A percentile compares a stretch with the other conserved stretches of the same genome.
phyloP scores from a whole-genome alignment of 2,888 invertebrate species.

The Rosalia funebris region DNA sequence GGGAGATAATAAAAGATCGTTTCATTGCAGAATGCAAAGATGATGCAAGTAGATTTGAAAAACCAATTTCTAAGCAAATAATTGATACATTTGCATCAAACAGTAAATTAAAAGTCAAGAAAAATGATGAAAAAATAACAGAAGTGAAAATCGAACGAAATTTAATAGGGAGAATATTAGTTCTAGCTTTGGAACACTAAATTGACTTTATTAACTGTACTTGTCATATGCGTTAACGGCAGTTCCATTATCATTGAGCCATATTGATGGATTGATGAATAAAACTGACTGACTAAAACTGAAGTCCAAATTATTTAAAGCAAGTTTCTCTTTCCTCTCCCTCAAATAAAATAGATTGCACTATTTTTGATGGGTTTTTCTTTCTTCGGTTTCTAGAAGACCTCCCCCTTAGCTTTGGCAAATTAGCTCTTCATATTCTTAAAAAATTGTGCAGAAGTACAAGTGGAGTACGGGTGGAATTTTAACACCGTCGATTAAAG shows the following conservation, averaged over 20 bases:
- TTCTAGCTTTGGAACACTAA: constrained; percentile 26
- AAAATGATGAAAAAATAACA: background rate
- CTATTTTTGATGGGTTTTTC: constrained; percentile 29
- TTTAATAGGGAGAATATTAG: constrained; percentile 28
- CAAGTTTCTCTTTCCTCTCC: constrained; percentile 1
- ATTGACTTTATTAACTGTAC: constrained; percentile 26
- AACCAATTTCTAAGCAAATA: background rate
- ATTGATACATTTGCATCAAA: background rate
- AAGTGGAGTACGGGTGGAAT: too few relatives aligned
- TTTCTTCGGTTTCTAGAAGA: constrained; percentile 22
- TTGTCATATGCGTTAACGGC: constrained; percentile 27
- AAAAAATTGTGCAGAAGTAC: constrained; percentile 29
- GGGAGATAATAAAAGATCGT: background rate
- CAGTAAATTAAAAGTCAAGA: background rate
- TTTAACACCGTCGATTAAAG: too few relatives aligned
- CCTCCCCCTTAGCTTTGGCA: constrained; percentile 19
- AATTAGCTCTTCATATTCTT: constrained; percentile 21
- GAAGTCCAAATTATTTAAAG: constrained; percentile 27
- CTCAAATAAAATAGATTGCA: constrained; percentile 29
- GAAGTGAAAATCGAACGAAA: constrained; percentile 27
- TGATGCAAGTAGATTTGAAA: background rate
- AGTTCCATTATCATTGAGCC: constrained; percentile 29
- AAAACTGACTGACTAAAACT: constrained; percentile 31
- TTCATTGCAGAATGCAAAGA: background rate
- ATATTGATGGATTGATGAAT: constrained; percentile 33